Percentiles rank a stretch among this genome's conserved stretches.
These are phyloP conservation scores for Drosophila kanapiae DNA, from an alignment of 1,140 invertebrate genomes.

Conservation along the genomic window DNA sequence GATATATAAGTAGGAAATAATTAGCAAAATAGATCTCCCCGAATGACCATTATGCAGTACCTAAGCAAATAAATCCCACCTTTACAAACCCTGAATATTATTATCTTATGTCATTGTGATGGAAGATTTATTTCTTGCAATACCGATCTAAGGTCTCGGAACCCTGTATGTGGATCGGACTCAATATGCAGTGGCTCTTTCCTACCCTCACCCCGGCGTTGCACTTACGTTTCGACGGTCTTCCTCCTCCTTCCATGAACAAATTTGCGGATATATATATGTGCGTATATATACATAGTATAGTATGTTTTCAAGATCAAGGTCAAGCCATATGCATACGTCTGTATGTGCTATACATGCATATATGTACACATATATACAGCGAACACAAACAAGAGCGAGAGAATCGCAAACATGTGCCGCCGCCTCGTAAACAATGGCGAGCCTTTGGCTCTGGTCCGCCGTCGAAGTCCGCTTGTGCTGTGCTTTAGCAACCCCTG, in stretches of 20 bases:
- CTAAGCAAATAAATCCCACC: background rate
- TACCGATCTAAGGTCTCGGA: background rate
- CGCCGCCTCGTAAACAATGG: constrained; percentile 63
- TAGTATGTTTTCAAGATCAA: constrained; percentile 68
- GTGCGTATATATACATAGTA: background rate
- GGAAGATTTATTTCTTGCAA: background rate
- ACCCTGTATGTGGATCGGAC: constrained; percentile 10
- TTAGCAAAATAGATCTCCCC: background rate
- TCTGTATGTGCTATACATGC: no score
- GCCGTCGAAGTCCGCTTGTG: constrained; percentile 14
- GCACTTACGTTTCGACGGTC: constrained; percentile 25
- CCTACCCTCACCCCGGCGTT: constrained; percentile 2
- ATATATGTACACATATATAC: constrained; percentile 39
- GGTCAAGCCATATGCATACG: constrained; percentile 65
- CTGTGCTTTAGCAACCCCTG: constrained; percentile 60
- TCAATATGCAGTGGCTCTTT: background rate
- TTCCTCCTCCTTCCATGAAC: constrained; percentile 7
- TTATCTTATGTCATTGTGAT: background rate
- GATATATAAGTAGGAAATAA: background rate
- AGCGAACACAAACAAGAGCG: constrained; percentile 9
- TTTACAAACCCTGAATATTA: background rate
- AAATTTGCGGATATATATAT: background rate
- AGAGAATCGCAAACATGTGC: constrained; percentile 70
- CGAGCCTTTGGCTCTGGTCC: constrained; percentile 18
- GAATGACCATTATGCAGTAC: background rate